Base-by-base conservation (phyloP, 1,140 invertebrate species). In the Anoplolepis gracilipes region DNA sequence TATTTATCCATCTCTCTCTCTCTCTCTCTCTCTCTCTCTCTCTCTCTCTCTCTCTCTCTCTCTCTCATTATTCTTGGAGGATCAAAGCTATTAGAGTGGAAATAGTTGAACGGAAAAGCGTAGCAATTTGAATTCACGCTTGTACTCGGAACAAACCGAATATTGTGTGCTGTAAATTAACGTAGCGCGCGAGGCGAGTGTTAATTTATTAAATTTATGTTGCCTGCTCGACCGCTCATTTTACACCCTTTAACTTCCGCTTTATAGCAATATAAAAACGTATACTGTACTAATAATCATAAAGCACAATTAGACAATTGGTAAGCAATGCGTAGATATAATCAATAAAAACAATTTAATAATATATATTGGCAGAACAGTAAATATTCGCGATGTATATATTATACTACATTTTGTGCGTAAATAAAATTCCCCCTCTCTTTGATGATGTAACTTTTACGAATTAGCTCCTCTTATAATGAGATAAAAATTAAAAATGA, bases 141-240 rank as follows among this genome's bases (percentile, higher is more conserved):
- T 39, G 16, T 57, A n/a, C 30, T 49, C 36, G 49, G 3, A 78
- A 72, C 36, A 57, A 65, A 57, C 19, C 55, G 53, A 82, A 82
- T 70, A 73, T 82, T 82, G 30, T 42, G 53, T 28, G 36, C 36
- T 59, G 53, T 72, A 82, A 73, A 82, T 82, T 82, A 82, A 82
- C 36, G 67, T 13, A 39, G 36, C 16, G 46, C 46, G 13, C 25
- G 5, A 67, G 25, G 19, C 53, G 67, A 5, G 25, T 61, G 78
- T 70, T 82, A 72, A 82, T 82, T 82, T 82, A 82, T 82, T 59
- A 82, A 73, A 82, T 82, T 82, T 73, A 82, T 73, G 59, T 59
- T 25, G 28, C 25, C 28, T 22, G 49, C 39, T 33, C 25, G 46
- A 3, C 10, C 25, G 13, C 5, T 11, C 53, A 36, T 57, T 59